phyloP scores from a whole-genome alignment of 2,113 vertebrate species.

The Zootoca vivipara region DNA sequence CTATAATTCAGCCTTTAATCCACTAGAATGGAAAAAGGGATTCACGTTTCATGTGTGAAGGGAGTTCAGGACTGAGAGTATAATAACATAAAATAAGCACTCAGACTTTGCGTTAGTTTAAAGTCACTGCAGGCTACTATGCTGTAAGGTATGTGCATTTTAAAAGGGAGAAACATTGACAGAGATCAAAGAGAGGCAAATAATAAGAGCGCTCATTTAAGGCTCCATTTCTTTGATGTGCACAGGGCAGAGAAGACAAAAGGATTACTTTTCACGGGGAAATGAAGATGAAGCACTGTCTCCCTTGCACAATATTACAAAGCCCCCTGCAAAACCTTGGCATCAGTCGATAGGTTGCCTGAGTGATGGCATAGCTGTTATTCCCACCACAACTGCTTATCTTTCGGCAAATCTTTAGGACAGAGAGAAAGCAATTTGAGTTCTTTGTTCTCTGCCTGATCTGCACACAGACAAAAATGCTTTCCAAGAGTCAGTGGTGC shows the following conservation, averaged over 20 bases:
- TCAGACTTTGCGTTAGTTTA: not conserved
- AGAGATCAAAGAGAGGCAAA: not conserved
- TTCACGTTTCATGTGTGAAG: not conserved
- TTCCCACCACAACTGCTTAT: conserved; percentile 41
- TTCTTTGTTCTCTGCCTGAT: not conserved
- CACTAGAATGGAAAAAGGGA: conserved; percentile 5
- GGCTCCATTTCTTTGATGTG: not conserved
- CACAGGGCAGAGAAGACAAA: conserved; percentile 10
- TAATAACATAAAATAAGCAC: not conserved
- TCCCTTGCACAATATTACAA: conserved; percentile 20
- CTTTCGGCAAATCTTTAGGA: conserved; percentile 25
- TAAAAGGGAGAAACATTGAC: not conserved
- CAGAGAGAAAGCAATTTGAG: not conserved
- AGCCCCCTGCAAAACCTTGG: conserved; percentile 33
- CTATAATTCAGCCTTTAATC: not conserved
- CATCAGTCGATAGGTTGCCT: conserved; percentile 7
- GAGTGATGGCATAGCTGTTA: conserved; percentile 37
- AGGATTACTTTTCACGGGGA: not conserved
- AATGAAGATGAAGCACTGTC: conserved; percentile 3
- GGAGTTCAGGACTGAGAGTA: not conserved
- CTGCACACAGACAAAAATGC: not conserved
- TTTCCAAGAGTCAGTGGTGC: not conserved
- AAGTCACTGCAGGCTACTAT: not conserved
- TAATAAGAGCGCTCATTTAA: conserved; percentile 14
- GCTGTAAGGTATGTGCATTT: not conserved